phyloP scores from a whole-genome alignment of 2,888 invertebrate species.

The Andrena trimmerana region DNA sequence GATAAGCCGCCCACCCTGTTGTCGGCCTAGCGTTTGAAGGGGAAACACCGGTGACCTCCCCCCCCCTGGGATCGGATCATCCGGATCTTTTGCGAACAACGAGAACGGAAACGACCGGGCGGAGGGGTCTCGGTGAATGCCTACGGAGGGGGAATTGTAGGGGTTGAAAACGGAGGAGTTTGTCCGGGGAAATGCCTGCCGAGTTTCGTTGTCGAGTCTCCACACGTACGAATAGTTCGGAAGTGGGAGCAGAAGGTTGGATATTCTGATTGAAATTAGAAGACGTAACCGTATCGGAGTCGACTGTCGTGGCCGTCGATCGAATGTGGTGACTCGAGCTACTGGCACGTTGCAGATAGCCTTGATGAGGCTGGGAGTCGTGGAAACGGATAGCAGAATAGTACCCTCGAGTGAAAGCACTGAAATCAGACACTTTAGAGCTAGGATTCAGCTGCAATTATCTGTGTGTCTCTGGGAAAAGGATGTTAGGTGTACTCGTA shows the following conservation, averaged over 20 bases:
- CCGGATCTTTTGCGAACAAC: slow-evolving; percentile 20
- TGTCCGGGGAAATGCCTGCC: background rate
- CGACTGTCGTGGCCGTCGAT: background rate
- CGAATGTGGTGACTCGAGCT: background rate
- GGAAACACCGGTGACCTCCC: slow-evolving; percentile 23
- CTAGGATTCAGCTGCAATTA: too few relatives aligned
- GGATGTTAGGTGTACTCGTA: background rate
- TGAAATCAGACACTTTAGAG: too few relatives aligned
- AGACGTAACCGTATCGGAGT: slow-evolving; percentile 1
- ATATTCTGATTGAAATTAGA: slow-evolving; percentile 66
- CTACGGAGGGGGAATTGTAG: slow-evolving; percentile 26
- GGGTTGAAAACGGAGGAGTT: slow-evolving; percentile 33
- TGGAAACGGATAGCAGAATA: background rate
- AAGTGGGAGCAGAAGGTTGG: background rate
- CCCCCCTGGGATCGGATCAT: slow-evolving; percentile 30
- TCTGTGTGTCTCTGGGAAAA: background rate
- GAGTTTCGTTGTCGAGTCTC: slow-evolving; percentile 43
- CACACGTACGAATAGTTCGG: slow-evolving; percentile 45
- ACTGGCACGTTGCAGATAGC: background rate
- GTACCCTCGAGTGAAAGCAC: too few relatives aligned
- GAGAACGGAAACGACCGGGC: slow-evolving; percentile 7
- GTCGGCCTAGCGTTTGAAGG: slow-evolving; percentile 9
- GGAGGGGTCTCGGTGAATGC: slow-evolving; percentile 19
- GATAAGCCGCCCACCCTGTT: slow-evolving; percentile 56
- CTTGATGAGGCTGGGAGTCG: background rate